Evolutionary conservation across 2,113 vertebrate genomes (phyloP).

Genomic region (Silurus meridionalis): DNA sequence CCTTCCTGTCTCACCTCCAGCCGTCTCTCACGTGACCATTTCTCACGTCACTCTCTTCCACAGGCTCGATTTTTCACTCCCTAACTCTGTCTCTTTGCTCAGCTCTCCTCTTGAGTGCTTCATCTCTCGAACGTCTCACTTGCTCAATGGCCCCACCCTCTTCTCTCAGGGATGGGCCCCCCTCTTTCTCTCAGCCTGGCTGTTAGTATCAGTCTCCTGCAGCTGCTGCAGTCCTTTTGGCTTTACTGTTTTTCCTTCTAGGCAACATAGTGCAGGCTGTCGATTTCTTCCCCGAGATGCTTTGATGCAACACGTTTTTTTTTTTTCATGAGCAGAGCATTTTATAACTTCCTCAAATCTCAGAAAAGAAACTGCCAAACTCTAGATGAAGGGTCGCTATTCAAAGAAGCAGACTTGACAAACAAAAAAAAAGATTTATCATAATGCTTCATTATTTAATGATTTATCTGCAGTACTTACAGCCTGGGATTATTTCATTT

Average conservation of each 20-base stretch:
- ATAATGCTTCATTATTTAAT: neutral
- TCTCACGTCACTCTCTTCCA: neutral
- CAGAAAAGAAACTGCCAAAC: conserved; percentile 3
- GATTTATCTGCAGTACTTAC: neutral
- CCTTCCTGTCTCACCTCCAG: conserved; percentile 16
- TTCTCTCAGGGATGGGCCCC: conserved; percentile 25
- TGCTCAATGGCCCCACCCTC: conserved; percentile 24
- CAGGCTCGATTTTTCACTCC: conserved; percentile 1
- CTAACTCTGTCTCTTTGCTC: conserved; percentile 13
- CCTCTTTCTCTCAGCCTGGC: conserved; percentile 10
- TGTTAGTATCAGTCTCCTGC: conserved; percentile 55
- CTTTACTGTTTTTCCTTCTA: neutral
- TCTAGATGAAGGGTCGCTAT: neutral
- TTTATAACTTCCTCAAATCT: conserved; percentile 30
- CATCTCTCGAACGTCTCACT: conserved; percentile 42
- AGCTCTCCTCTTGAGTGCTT: conserved; percentile 29
- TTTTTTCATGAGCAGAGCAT: neutral
- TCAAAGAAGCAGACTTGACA: neutral
- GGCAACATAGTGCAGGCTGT: neutral
- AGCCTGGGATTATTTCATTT: neutral
- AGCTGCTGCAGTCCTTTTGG: conserved; percentile 47
- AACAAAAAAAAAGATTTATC: neutral
- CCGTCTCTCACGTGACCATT: conserved; percentile 16
- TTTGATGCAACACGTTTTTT: neutral
- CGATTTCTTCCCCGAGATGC: neutral